Evolutionary conservation across 2,113 vertebrate genomes (phyloP).

Genomic region (Setophaga petechia): DNA sequence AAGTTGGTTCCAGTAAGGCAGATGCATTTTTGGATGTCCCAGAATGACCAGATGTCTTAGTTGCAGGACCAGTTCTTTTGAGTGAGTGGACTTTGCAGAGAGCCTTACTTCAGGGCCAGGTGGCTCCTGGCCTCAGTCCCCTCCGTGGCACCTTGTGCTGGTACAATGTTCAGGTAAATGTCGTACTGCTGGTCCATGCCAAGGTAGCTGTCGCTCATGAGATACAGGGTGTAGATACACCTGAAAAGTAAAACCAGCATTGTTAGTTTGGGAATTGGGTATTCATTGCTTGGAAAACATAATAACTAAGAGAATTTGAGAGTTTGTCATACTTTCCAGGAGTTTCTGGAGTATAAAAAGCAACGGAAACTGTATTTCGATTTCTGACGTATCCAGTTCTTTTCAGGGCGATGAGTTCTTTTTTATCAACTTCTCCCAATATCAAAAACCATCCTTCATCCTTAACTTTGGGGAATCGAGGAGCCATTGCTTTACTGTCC

Average conservation of each 20-base stretch:
- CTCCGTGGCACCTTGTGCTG: slow-evolving; percentile 78
- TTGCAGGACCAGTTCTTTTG: slow-evolving; percentile 22
- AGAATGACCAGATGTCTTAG: slow-evolving; percentile 33
- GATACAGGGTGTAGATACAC: slow-evolving; percentile 94
- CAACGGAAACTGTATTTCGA: slow-evolving; percentile 77
- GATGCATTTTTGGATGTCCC: slow-evolving; percentile 34
- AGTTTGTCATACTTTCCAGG: slow-evolving; percentile 84
- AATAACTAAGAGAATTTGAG: not conserved
- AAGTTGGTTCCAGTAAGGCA: slow-evolving; percentile 72
- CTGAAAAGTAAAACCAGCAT: slow-evolving; percentile 64
- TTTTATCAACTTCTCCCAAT: slow-evolving; percentile 91
- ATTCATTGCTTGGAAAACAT: not conserved
- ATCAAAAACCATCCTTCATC: slow-evolving; percentile 97
- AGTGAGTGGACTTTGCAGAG: not conserved
- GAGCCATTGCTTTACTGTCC: slow-evolving; percentile 88
- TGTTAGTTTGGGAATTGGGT: not conserved
- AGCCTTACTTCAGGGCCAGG: slow-evolving; percentile 60
- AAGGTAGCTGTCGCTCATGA: slow-evolving; percentile 98
- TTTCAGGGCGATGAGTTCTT: slow-evolving; percentile 91
- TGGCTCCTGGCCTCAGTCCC: slow-evolving; percentile 58
- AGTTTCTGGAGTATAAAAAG: slow-evolving; percentile 92
- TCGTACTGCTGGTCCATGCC: slow-evolving; percentile 98
- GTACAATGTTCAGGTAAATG: slow-evolving; percentile 83
- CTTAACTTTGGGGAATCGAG: slow-evolving; percentile 91
- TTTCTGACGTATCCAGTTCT: slow-evolving; percentile 88